These are phyloP conservation scores for Mionectes macconnelli DNA, from an alignment of 2,113 vertebrate species.

Conservation along the genomic window DNA sequence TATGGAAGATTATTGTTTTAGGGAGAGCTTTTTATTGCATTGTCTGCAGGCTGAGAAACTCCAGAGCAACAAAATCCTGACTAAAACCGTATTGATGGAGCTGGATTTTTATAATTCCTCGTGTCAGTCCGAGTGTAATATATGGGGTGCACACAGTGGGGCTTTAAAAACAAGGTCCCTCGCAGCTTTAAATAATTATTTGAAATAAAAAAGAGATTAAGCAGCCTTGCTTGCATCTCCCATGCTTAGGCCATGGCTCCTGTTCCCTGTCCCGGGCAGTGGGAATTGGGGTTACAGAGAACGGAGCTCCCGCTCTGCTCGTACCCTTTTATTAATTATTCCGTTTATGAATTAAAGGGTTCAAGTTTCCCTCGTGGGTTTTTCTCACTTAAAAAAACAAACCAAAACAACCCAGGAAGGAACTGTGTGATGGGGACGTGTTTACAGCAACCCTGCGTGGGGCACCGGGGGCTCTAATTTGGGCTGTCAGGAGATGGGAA, in stretches of 20 bases:
- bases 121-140: neutral
- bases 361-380: neutral
- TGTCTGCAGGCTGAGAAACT: constrained; percentile 47
- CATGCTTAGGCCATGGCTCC: neutral
- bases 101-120: neutral
- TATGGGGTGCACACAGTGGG: neutral
- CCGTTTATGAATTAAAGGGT: neutral
- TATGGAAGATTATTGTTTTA: neutral
- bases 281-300: fast-evolving
- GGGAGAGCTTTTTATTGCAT: neutral
- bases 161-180: constrained; percentile 25
- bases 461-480: neutral
- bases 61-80: neutral
- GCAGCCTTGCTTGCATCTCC: neutral
- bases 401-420: neutral
- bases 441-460: neutral
- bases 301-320: fast-evolving
- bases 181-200: constrained; percentile 23
- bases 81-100: neutral
- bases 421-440: neutral
- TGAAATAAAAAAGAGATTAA: neutral
- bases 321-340: neutral
- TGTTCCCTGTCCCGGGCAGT: neutral
- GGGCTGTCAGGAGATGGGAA: neutral
- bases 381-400: neutral